Evolutionary conservation across 1,140 invertebrate species (phyloP).

Genomic region (Cephus cinctus): DNA sequence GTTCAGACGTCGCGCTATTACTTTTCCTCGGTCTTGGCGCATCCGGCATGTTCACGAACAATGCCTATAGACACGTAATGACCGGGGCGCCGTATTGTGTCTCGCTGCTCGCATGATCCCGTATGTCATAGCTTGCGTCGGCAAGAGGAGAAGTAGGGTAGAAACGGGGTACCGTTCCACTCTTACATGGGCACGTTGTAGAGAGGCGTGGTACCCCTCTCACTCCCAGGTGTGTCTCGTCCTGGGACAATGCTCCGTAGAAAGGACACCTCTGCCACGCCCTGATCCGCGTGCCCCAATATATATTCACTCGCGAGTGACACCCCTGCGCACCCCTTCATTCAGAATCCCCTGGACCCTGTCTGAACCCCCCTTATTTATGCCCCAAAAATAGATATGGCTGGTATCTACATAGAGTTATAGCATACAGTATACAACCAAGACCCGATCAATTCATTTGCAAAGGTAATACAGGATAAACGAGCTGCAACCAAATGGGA

Average conservation of each 20-base stretch:
- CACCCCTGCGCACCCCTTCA: too few species aligned
- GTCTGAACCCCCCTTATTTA: too few species aligned
- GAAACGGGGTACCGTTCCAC: slow-evolving; percentile 9
- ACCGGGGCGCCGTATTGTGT: slow-evolving; percentile 37
- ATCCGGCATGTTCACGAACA: slow-evolving; percentile 32
- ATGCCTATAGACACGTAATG: slow-evolving; percentile 37
- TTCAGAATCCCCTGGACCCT: too few species aligned
- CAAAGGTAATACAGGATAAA: too few species aligned
- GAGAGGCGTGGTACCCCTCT: slow-evolving; percentile 37
- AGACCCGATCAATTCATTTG: too few species aligned
- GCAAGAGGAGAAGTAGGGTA: neutral
- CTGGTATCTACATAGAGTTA: too few species aligned
- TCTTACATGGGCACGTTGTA: slow-evolving; percentile 27
- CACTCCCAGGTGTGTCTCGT: slow-evolving; percentile 42
- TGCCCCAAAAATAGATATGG: too few species aligned
- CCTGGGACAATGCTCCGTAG: slow-evolving; percentile 27
- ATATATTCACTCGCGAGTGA: too few species aligned
- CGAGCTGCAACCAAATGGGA: slow-evolving; percentile 10
- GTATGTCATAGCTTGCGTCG: slow-evolving; percentile 25
- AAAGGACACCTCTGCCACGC: slow-evolving; percentile 41
- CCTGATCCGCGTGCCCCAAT: slow-evolving; percentile 40
- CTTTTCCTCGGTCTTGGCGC: slow-evolving; percentile 28
- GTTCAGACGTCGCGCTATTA: slow-evolving; percentile 32
- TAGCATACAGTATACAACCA: too few species aligned
- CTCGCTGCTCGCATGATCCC: slow-evolving; percentile 18